These are phyloP conservation scores for Pterobdella sp. DNA, from an alignment of 2,888 invertebrate species.

Conservation along the genomic window DNA sequence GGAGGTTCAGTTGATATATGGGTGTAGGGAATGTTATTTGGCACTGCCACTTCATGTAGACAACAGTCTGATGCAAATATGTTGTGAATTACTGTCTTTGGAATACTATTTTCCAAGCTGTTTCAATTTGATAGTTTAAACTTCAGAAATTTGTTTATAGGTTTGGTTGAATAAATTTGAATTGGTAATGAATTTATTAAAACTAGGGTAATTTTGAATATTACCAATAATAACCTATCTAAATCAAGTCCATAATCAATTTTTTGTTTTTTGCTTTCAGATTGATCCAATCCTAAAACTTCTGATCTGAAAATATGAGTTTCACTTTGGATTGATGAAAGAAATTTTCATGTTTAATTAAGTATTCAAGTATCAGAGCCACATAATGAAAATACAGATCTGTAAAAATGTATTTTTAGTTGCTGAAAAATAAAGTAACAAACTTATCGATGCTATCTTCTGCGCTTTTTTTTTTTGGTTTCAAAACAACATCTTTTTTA, in stretches of 20 bases:
- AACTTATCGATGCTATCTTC: too few species aligned
- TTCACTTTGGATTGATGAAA: neutral
- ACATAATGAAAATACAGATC: too few species aligned
- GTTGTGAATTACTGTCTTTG: constrained; percentile 76
- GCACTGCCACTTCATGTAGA: constrained; percentile 83
- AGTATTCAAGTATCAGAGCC: too few species aligned
- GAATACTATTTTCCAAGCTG: constrained; percentile 67
- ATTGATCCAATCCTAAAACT: neutral
- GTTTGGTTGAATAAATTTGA: too few species aligned
- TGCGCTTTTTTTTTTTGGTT: too few species aligned
- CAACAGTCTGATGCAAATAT: constrained; percentile 85
- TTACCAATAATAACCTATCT: neutral
- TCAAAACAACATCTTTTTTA: too few species aligned
- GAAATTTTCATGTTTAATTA: neutral
- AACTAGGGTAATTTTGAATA: too few species aligned
- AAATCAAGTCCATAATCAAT: constrained; percentile 1
- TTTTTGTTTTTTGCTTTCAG: neutral
- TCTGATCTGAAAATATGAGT: neutral
- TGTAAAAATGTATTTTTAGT: too few species aligned
- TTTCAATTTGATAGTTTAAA: neutral
- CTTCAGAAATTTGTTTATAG: neutral
- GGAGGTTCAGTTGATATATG: constrained; percentile 53
- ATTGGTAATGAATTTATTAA: too few species aligned
- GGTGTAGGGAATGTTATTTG: constrained; percentile 73
- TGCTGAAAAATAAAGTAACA: too few species aligned